Conservation (phyloP, 1,140 invertebrate genomes). For the Mactra quadrangularis region DNA sequence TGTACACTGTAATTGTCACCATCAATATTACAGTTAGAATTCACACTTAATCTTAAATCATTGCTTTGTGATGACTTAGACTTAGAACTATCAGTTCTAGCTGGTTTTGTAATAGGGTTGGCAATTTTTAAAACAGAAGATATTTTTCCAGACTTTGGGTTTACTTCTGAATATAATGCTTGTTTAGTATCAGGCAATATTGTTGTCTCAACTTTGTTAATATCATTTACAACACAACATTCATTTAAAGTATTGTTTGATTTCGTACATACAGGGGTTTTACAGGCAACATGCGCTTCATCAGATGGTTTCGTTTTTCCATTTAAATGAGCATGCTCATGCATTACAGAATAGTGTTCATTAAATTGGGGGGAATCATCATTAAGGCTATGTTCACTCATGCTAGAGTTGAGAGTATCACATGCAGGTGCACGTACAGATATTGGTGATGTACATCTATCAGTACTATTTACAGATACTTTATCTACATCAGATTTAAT, state of each 20-base stretch:
- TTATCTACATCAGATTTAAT: conserved; percentile 45
- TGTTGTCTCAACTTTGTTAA: not conserved
- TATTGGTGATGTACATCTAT: conserved; percentile 23
- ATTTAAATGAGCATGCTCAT: conserved; percentile 23
- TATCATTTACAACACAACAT: not conserved
- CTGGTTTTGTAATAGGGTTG: conserved; percentile 16
- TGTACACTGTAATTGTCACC: too few species aligned
- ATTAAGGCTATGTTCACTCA: conserved; percentile 7
- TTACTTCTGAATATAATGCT: not conserved
- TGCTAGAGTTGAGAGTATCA: not conserved
- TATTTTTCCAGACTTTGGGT: not conserved
- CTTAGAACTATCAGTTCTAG: not conserved
- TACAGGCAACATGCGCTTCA: conserved; percentile 8
- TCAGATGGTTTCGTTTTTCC: not conserved
- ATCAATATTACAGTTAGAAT: too few species aligned
- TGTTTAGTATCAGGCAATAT: not conserved
- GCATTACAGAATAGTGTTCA: conserved; percentile 32
- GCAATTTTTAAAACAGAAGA: not conserved
- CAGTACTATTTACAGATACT: conserved; percentile 48
- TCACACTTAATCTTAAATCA: too few species aligned
- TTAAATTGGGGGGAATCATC: conserved; percentile 35
- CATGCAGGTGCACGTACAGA: conserved; percentile 62
- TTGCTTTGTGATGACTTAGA: too few species aligned
- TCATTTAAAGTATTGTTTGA: not conserved
- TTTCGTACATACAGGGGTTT: not conserved